These are phyloP conservation scores for Piaya cayana DNA, from an alignment of 2,113 vertebrate species.

Conservation along the genomic window DNA sequence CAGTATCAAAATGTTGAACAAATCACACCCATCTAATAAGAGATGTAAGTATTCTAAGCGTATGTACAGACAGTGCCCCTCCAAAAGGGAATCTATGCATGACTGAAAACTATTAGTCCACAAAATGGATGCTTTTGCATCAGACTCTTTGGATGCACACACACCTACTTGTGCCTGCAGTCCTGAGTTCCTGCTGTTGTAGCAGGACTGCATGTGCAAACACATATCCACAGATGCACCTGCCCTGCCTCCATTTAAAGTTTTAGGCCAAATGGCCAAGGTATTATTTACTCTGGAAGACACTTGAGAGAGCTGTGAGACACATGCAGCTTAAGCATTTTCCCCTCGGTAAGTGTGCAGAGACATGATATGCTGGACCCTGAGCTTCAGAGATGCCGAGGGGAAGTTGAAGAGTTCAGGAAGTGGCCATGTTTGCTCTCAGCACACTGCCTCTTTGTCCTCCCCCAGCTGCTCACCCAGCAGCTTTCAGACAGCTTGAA, in stretches of 20 bases:
- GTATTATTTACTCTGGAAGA: constrained; percentile 44
- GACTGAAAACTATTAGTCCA: not conserved
- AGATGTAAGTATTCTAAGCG: not conserved
- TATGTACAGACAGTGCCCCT: not conserved
- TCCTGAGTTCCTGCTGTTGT: not conserved
- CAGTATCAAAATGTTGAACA: not conserved
- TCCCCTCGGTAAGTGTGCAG: not conserved
- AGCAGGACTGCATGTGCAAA: not conserved
- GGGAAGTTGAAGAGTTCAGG: constrained; percentile 70
- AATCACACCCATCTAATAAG: not conserved
- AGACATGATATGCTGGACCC: not conserved
- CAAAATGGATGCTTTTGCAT: not conserved
- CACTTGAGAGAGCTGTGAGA: constrained; percentile 8
- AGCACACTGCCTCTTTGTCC: constrained; percentile 63
- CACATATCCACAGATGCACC: not conserved
- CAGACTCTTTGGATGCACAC: not conserved
- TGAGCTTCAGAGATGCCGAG: constrained; percentile 2
- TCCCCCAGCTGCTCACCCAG: constrained; percentile 27
- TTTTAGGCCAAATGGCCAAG: not conserved
- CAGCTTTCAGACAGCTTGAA: not conserved
- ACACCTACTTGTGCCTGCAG: fast-evolving
- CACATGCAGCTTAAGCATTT: not conserved
- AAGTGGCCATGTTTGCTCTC: constrained; percentile 49
- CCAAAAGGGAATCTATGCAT: not conserved
- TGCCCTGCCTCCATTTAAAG: not conserved